A percentile compares a stretch with the other conserved stretches of the same genome.
Evolutionary conservation across 2,888 invertebrate species (phyloP).

Genomic region (Leptopilina drosophilae): DNA sequence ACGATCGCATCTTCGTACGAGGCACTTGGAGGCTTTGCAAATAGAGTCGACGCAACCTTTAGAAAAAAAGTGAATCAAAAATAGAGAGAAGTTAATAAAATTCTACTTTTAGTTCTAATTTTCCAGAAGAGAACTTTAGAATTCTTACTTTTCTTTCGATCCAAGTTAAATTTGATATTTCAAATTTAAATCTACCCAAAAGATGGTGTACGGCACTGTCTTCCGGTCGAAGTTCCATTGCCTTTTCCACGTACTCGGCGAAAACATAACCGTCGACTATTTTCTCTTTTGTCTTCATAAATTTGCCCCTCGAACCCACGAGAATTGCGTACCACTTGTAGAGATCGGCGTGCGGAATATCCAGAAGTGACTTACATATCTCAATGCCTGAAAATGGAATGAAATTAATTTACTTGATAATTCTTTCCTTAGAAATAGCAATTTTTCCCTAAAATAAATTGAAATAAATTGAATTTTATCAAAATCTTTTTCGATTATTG

Average conservation of each 20-base stretch:
- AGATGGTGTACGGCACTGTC: constrained; percentile 84
- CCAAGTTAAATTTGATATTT: constrained; percentile 82
- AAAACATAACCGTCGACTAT: constrained; percentile 83
- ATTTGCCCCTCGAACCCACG: constrained; percentile 81
- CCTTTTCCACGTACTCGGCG: constrained; percentile 83
- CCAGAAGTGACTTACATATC: constrained; percentile 79
- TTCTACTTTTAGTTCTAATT: background rate
- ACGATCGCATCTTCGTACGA: constrained; percentile 82
- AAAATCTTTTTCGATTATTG: too few relatives aligned
- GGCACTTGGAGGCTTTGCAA: constrained; percentile 81
- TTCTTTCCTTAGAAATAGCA: too few relatives aligned
- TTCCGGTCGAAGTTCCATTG: constrained; percentile 80
- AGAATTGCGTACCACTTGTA: constrained; percentile 88
- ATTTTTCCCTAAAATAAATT: too few relatives aligned
- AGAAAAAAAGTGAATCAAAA: constrained; percentile 18
- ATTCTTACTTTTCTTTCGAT: constrained; percentile 79
- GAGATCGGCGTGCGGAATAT: constrained; percentile 79
- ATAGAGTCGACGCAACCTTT: constrained; percentile 81
- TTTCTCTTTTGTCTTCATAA: constrained; percentile 81
- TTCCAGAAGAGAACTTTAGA: background rate
- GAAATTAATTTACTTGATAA: background rate
- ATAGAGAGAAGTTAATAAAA: background rate
- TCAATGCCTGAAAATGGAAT: constrained; percentile 77
- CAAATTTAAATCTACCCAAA: constrained; percentile 84
- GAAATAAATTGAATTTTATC: too few relatives aligned